Evolutionary conservation across 2,888 invertebrate species (phyloP), one percentile per base, ranked within the genome.

Genomic region (Disparrhopalites patrizii): DNA sequence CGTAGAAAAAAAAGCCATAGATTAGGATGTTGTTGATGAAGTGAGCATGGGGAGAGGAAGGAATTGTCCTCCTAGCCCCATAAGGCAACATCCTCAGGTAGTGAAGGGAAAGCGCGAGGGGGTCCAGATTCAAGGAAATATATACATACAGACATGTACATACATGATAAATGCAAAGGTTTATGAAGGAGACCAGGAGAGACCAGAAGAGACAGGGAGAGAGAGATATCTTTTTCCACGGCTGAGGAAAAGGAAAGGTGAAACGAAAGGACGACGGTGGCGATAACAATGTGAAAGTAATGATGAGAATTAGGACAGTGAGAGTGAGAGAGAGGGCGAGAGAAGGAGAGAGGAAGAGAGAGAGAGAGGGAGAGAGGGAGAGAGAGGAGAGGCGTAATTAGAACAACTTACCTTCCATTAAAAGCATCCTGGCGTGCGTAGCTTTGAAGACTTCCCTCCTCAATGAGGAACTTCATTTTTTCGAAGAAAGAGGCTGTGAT

Each of bases 401-500:
- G 61, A 50, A 60, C 23, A 60, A 50, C 80, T 87, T 84, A 97
- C 97, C 94, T 96, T 83, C 95, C 95, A 81, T 97, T 96, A 82
- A 98, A 98, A 33, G 92, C 93, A 79, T 93, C 92, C 79, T 91
- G 87, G 75, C 93, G 90, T 10, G 98, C 95, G 81, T 97, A 98
- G 81, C 92, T 95, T 81, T 99, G 99, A 61, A 99, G 86, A 79
- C 96, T 96, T 79, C 95, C 94, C 80, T 96, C 95, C 80, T 98
- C 97, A 74, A 99, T 95, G 72, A 99, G 85, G 83, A 99, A 99
- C 79, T 93, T 93, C 92, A 97, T 95, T 77, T 96, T 86, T 79
- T 98, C 95, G 79, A 94, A 97, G 85, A 99, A 99, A 1, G 96
- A 95, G 1, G 97, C 96, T 0, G 96, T 97, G 77, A 95, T 92